These are phyloP conservation scores for Vidua chalybeata DNA, from an alignment of 2,113 vertebrate genomes.

Conservation along the genomic window DNA sequence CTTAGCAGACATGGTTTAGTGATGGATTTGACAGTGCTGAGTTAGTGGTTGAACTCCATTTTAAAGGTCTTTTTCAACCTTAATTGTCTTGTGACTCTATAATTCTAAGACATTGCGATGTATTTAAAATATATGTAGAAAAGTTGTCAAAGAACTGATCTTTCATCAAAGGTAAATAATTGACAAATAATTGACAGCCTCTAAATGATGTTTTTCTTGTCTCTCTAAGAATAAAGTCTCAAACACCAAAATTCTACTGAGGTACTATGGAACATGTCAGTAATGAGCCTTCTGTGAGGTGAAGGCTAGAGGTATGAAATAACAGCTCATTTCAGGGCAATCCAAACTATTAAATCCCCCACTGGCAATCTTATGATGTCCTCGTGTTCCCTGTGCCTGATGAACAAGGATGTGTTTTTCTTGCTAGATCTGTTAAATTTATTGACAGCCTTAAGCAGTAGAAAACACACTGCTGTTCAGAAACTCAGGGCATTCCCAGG, in stretches of 20 bases:
- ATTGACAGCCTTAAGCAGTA: constrained; percentile 44
- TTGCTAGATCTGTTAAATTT: constrained; percentile 17
- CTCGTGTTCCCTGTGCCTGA: not conserved
- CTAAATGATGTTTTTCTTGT: not conserved
- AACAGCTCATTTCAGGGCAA: not conserved
- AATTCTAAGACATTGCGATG: not conserved
- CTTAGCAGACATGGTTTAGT: not conserved
- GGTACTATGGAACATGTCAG: not conserved
- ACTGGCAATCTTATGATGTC: not conserved
- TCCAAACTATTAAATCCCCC: not conserved
- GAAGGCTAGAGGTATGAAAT: not conserved
- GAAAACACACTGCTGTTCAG: constrained; percentile 19
- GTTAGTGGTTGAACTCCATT: not conserved
- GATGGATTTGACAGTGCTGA: not conserved
- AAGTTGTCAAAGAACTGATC: not conserved
- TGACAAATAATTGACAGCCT: not conserved
- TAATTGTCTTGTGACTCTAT: not conserved
- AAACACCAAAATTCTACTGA: not conserved
- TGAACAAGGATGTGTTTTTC: not conserved
- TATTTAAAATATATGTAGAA: not conserved
- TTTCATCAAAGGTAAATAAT: not conserved
- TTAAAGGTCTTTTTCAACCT: not conserved
- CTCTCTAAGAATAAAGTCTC: not conserved
- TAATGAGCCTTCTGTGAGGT: not conserved
- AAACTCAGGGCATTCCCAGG: not conserved